Evolutionary conservation across 2,888 invertebrate species (phyloP).

Genomic region (Hirtodrosophila alboralis): DNA sequence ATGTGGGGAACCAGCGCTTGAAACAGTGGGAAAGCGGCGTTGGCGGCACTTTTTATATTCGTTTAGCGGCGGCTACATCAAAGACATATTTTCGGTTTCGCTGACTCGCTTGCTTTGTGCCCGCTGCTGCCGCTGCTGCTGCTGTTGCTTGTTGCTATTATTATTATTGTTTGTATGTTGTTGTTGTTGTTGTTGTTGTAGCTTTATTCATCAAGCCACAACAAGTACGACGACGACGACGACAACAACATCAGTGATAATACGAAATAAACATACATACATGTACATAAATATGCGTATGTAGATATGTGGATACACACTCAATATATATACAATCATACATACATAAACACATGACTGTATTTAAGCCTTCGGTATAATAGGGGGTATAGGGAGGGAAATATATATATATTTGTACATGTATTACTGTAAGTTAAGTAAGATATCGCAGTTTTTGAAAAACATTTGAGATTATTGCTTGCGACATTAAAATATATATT

Average conservation of each 20-base stretch:
- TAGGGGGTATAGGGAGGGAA: too few species aligned
- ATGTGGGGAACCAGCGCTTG: slow-evolving; percentile 1
- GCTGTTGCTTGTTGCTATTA: slow-evolving; percentile 29
- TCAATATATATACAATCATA: slow-evolving; percentile 2
- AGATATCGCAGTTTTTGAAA: slow-evolving; percentile 2
- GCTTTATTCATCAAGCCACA: slow-evolving; percentile 56
- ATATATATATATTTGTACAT: too few species aligned
- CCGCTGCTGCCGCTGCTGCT: slow-evolving; percentile 38
- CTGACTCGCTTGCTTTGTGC: slow-evolving; percentile 59
- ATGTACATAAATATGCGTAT: background rate
- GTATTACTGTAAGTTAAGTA: background rate
- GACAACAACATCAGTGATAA: slow-evolving; percentile 50
- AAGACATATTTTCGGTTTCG: slow-evolving; percentile 69
- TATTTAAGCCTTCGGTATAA: too few species aligned
- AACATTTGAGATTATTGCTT: background rate
- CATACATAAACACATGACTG: too few species aligned
- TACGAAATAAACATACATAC: slow-evolving; percentile 26
- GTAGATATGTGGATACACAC: slow-evolving; percentile 12
- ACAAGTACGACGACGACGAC: slow-evolving; percentile 33
- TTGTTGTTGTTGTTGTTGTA: slow-evolving; percentile 40
- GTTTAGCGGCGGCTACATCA: slow-evolving; percentile 72
- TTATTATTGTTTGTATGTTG: slow-evolving; percentile 27
- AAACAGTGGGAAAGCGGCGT: slow-evolving; percentile 44
- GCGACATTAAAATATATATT: too few species aligned
- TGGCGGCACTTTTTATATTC: slow-evolving; percentile 75